A percentile compares a stretch with the other conserved stretches of the same genome.
Evolutionary conservation across 2,888 invertebrate genomes (phyloP).

Genomic region (Sylvicola fuscatus): DNA sequence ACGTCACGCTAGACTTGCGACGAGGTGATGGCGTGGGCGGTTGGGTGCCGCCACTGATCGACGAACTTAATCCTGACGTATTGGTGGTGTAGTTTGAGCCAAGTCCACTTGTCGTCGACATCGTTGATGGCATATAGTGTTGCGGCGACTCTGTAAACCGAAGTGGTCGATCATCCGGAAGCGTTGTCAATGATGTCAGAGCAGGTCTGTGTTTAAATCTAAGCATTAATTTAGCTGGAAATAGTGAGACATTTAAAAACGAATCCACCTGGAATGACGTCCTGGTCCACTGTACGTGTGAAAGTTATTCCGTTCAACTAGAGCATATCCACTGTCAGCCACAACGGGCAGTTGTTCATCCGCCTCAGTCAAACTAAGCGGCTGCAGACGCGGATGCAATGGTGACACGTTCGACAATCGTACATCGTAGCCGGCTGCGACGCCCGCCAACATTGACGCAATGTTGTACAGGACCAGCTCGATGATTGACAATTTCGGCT

Average conservation of each 20-base stretch:
- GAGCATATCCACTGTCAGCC: slow-evolving; percentile 1
- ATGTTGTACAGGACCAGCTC: slow-evolving; percentile 59
- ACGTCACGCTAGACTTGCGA: slow-evolving; percentile 48
- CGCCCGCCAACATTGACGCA: slow-evolving; percentile 75
- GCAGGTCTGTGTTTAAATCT: slow-evolving; percentile 8
- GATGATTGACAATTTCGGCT: slow-evolving; percentile 23
- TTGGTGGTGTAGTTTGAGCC: slow-evolving; percentile 30
- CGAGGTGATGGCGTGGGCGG: slow-evolving; percentile 46
- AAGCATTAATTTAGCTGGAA: slow-evolving; percentile 4
- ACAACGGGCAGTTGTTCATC: slow-evolving; percentile 2
- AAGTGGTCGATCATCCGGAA: slow-evolving; percentile 32
- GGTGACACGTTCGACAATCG: slow-evolving; percentile 71
- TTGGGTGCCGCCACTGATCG: slow-evolving; percentile 25
- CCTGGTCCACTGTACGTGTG: slow-evolving; percentile 8
- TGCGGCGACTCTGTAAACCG: slow-evolving; percentile 57
- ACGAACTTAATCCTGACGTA: slow-evolving; percentile 16
- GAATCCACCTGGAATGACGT: slow-evolving; percentile 41
- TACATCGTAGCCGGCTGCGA: slow-evolving; percentile 84
- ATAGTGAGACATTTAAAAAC: slow-evolving; percentile 4
- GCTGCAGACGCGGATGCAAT: slow-evolving; percentile 58
- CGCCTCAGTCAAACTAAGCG: slow-evolving; percentile 22
- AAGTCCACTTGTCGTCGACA: slow-evolving; percentile 31
- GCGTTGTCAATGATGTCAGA: slow-evolving; percentile 14
- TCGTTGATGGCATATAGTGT: slow-evolving; percentile 35
- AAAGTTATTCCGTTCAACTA: slow-evolving; percentile 8